These are phyloP conservation scores for Conomelus anceps DNA, from an alignment of 2,888 invertebrate species.

Conservation along the genomic window DNA sequence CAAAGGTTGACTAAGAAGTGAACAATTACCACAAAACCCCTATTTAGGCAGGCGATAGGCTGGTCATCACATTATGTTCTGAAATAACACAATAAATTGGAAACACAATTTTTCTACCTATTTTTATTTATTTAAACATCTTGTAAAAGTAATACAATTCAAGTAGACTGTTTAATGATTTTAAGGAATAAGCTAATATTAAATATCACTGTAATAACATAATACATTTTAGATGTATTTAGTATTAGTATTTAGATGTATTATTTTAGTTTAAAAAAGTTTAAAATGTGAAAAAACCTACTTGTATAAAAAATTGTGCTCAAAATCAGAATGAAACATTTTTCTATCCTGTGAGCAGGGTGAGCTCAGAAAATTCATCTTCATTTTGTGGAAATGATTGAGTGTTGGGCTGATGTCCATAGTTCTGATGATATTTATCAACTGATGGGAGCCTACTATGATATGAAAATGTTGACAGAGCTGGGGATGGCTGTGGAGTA, in stretches of 20 bases:
- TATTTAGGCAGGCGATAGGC: too few relatives aligned
- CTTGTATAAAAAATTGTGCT: neutral
- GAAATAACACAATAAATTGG: too few relatives aligned
- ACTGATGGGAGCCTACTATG: slow-evolving; percentile 12
- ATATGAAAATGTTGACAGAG: neutral
- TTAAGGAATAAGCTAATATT: slow-evolving; percentile 4
- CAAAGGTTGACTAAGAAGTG: too few relatives aligned
- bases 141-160: slow-evolving; percentile 1
- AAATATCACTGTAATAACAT: neutral
- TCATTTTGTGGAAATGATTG: slow-evolving; percentile 10
- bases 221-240: slow-evolving; percentile 1
- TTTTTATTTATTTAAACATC: neutral
- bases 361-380: neutral
- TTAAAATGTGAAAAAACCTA: neutral
- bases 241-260: neutral
- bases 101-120: neutral
- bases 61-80: slow-evolving; percentile 7
- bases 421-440: slow-evolving; percentile 12
- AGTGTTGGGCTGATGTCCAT: neutral
- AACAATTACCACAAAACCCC: too few relatives aligned
- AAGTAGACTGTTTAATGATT: slow-evolving; percentile 8
- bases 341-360: neutral
- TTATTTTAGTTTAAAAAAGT: too few relatives aligned
- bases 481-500: slow-evolving; percentile 10
- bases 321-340: neutral